A percentile compares a stretch with the other conserved stretches of the same genome.
Evolutionary conservation across 2,888 invertebrate species (phyloP).

Genomic region (Plutella xylostella): DNA sequence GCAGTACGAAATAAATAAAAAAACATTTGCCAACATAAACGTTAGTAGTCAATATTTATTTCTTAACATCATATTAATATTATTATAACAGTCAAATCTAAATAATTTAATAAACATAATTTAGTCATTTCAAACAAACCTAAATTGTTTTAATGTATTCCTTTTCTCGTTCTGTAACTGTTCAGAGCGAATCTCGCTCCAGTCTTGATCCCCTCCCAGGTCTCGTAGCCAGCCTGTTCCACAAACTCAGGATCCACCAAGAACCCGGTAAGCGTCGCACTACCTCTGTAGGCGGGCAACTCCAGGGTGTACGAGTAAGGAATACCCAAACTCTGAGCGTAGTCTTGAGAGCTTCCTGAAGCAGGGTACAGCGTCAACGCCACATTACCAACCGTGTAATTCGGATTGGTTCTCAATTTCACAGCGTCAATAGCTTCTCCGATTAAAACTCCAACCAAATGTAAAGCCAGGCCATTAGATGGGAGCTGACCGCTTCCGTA

Average conservation of each 20-base stretch:
- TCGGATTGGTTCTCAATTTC: slow-evolving; percentile 44
- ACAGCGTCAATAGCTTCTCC: slow-evolving; percentile 55
- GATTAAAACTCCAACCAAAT: slow-evolving; percentile 23
- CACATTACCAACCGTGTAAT: slow-evolving; percentile 61
- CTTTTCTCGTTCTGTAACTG: slow-evolving; percentile 18
- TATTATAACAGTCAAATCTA: too few relatives aligned
- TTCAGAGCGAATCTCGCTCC: slow-evolving; percentile 47
- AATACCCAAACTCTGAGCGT: slow-evolving; percentile 62
- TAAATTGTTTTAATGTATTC: too few relatives aligned
- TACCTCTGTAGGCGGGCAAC: slow-evolving; percentile 56
- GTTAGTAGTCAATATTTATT: too few relatives aligned
- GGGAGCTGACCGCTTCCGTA: slow-evolving; percentile 56
- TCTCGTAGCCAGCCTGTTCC: slow-evolving; percentile 66
- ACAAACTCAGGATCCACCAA: slow-evolving; percentile 68
- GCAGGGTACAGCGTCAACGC: slow-evolving; percentile 63
- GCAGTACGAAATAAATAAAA: too few relatives aligned
- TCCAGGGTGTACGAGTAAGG: slow-evolving; percentile 73
- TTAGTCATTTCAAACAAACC: too few relatives aligned
- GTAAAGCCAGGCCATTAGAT: slow-evolving; percentile 11
- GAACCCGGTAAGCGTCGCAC: slow-evolving; percentile 53
- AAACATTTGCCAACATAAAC: too few relatives aligned
- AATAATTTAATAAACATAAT: too few relatives aligned
- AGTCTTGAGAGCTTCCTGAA: slow-evolving; percentile 75
- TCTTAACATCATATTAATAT: too few relatives aligned
- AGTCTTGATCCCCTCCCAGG: slow-evolving; percentile 70